Evolutionary conservation across 2,797 vertebrate species (phyloP).

Genomic region (Myotis findleyi): DNA sequence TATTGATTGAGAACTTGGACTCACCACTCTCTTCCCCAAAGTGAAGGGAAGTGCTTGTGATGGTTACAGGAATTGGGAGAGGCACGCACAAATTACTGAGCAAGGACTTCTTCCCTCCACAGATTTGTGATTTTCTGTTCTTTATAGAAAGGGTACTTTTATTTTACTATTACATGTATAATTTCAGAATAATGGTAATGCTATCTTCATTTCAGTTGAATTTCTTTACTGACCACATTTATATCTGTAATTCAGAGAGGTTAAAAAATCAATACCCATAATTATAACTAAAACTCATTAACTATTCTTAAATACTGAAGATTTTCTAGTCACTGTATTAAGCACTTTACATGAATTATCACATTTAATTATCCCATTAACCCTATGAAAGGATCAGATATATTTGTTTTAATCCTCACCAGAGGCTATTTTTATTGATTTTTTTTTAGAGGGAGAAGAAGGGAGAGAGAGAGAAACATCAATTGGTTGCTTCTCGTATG

Average conservation of each 20-base stretch:
- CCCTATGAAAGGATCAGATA: background rate
- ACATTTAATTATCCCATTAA: conserved; percentile 23
- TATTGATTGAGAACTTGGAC: background rate
- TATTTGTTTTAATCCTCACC: background rate
- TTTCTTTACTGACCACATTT: conserved; percentile 31
- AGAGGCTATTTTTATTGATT: background rate
- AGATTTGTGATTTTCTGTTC: background rate
- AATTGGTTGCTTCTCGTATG: background rate
- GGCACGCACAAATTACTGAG: background rate
- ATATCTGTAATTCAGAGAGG: background rate
- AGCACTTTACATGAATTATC: background rate
- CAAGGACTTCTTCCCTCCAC: background rate
- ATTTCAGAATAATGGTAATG: background rate
- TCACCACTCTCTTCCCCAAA: background rate
- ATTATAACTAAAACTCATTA: conserved; percentile 16
- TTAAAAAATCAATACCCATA: conserved; percentile 2
- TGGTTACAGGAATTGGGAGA: background rate
- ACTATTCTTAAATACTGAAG: conserved; percentile 15
- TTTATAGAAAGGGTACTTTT: conserved; percentile 12
- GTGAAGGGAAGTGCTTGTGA: background rate
- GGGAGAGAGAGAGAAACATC: background rate
- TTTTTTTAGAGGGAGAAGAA: background rate
- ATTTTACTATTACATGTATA: background rate
- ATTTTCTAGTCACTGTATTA: conserved; percentile 1
- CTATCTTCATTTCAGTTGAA: background rate